Base-by-base conservation (phyloP, 2,888 invertebrate genomes). In the Cephus nigrinus region DNA sequence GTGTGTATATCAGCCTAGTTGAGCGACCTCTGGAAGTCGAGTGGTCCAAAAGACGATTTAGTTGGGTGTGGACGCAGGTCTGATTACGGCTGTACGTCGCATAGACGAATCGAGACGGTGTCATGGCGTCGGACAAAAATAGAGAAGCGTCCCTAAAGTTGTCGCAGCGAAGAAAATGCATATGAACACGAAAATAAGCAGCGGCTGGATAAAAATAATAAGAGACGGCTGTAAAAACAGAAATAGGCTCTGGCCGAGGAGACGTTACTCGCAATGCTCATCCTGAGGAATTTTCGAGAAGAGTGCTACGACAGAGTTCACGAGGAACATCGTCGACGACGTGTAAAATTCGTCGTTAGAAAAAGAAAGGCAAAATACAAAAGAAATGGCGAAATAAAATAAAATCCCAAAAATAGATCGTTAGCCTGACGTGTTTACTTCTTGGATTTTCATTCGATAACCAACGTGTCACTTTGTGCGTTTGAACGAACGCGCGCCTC, bases 121-220 rank as follows among this genome's bases (percentile, higher is more conserved):
- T 55, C 55, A 68, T 55, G 40, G 68, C 72, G 31, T 30, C 36
- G 69, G 69, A 78, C 77, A 83, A 83, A 82, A 83, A 83, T 83
- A 83, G 83, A 81, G 79, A 80, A 77, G 79, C 34, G 77, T 73
- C 78, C 78, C 77, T 78, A 78, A 82, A 81, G 85, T 85, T 83
- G 85, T 81, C 82, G 84, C 81, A 80, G 82, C 84, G 81, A 78
- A 82, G 85, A 87, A 87, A 86, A 86, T 86, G 86, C 84, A 84
- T 82, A 76, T 76, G 84, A 82, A 83, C 82, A 83, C 84, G 82
- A 84, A 85, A 86, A 85, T 85, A 84, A 85, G 85, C 82, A 80
- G 80, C 79, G 78, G 75, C 75, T 79, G 80, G 76, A 86, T 86
- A 88, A 87, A 87, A 88, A 88, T 88, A 88, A 85, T 86, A 84